Base-by-base conservation (phyloP, 2,888 invertebrate species). In the Scrobipalpa costella region DNA sequence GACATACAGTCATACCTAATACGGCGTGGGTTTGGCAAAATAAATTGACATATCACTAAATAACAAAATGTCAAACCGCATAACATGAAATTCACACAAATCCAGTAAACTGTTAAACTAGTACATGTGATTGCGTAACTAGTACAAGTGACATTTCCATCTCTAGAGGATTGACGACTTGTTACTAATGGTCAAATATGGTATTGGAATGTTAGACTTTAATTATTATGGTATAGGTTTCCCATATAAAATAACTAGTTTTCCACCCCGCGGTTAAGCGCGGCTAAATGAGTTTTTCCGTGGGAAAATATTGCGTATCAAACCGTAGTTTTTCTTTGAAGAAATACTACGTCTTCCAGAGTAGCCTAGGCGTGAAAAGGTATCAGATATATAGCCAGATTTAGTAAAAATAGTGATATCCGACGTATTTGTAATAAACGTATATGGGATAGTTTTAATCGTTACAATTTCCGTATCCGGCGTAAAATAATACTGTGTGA, bases 181-280 rank as follows among this genome's bases (percentile, higher is more conserved):
- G 47, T 57, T 62, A 17, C 57, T 0, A 11, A 36, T 15, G 34
- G 47, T 49, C 62, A 57, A 62, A 62, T 62, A 47, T 57, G 57
- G 62, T 57, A 36, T 47, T 57, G 62, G 62, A 38, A 36, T 38
- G 19, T 3, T 57, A 57, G 8, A 13, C 2, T 19, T 57, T 57
- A 57, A 57, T 57, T 57, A 57, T 17, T 19, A 34, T 55, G 34
- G 62, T 62, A 15, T 5, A 21, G 21, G 50, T 52, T 52, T 52
- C 21, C 57, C 17, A 33, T 55, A 33, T 27, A 27, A 27, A 27
- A 27, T 27, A 27, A 27, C 27, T 27, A 27, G 27, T 27, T 27
- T 27, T 27, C 27, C 27, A 27, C 27, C 27, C 27, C 27, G 27
- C 27, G 5, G 27, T 27, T 27, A 3, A 3, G 5, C 27, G 27